Conservation (phyloP, 2,113 vertebrate genomes). For the Salminus brasiliensis region DNA sequence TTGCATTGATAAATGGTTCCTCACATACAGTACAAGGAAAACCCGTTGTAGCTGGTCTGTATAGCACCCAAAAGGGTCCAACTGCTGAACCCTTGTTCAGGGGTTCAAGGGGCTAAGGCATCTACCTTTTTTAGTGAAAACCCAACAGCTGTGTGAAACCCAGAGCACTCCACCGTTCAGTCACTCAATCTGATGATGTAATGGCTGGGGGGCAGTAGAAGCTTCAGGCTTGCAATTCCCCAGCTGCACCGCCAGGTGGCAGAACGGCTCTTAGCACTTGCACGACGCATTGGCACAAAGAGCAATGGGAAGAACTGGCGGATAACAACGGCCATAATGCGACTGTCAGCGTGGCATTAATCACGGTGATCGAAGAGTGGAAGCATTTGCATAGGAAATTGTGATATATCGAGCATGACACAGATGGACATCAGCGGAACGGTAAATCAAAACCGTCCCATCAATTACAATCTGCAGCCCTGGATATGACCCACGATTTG, state of each 20-base stretch:
- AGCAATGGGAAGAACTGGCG: conserved; percentile 46
- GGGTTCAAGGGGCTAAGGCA: too few species aligned
- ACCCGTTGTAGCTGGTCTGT: too few species aligned
- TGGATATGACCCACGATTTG: conserved; percentile 68
- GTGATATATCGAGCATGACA: conserved; percentile 76
- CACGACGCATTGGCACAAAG: conserved; percentile 33
- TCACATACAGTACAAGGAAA: too few species aligned
- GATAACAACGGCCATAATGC: conserved; percentile 65
- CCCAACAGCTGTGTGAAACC: too few species aligned
- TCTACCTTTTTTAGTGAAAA: too few species aligned
- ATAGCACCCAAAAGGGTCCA: too few species aligned
- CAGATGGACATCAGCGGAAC: conserved; percentile 71
- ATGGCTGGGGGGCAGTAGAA: background rate
- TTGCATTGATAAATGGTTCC: too few species aligned
- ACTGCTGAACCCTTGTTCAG: too few species aligned
- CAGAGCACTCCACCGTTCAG: too few species aligned
- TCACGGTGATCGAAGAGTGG: conserved; percentile 68
- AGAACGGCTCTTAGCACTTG: conserved; percentile 58
- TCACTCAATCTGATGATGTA: background rate
- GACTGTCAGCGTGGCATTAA: conserved; percentile 70
- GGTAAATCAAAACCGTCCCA: conserved; percentile 66
- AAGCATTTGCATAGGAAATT: conserved; percentile 75
- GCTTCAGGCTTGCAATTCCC: conserved; percentile 47
- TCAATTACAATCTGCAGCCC: conserved; percentile 68
- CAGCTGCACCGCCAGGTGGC: conserved; percentile 65